phyloP scores from a whole-genome alignment of 2,797 vertebrate genomes.

The Falco berigora region DNA sequence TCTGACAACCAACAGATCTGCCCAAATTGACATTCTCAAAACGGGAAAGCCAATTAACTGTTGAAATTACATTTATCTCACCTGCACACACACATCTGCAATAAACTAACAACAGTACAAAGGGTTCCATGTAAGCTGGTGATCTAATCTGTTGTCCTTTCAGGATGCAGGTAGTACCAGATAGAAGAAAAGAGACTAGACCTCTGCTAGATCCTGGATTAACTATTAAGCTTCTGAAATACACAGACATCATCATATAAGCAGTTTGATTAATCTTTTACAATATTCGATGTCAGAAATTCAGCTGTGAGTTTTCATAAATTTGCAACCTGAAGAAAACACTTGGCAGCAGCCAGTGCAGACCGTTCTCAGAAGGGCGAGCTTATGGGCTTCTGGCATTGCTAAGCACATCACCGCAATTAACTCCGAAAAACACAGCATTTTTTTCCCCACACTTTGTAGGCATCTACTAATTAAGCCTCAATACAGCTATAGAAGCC shows the following conservation, averaged over 20 bases:
- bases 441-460: not conserved
- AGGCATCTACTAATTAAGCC: constrained; percentile 13
- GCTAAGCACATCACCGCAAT: not conserved
- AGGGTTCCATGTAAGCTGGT: not conserved
- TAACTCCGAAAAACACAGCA: not conserved
- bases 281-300: not conserved
- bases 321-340: not conserved
- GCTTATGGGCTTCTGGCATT: not conserved
- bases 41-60: not conserved
- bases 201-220: not conserved
- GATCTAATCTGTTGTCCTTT: not conserved
- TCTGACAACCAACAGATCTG: not conserved
- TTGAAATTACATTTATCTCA: not conserved
- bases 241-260: not conserved
- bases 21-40: not conserved
- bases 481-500: not conserved
- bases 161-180: not conserved
- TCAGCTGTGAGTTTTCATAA: not conserved
- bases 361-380: not conserved
- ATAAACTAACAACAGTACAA: not conserved
- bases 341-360: not conserved
- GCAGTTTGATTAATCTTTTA: not conserved
- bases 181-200: not conserved
- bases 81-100: not conserved
- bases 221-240: not conserved